Evolutionary conservation across 2,888 invertebrate species (phyloP), one percentile per base, ranked within the genome.

Genomic region (Meloe dianella): DNA sequence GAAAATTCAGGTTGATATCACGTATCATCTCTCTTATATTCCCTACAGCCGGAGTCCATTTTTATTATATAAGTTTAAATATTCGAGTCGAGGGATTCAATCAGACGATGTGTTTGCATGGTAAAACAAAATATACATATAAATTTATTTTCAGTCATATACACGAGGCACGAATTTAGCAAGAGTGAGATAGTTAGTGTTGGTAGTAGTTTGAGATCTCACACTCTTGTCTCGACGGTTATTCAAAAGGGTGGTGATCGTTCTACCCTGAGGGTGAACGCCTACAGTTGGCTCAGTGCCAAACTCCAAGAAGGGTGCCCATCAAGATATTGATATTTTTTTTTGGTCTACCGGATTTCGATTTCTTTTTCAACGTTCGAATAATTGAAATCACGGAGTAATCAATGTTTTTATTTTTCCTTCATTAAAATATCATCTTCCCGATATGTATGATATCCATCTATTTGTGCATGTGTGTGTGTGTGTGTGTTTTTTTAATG

Each of bases 211-310:
- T 51, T 51, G 47, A 51, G 47, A 20, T 8, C 47, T 51, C 47
- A 51, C 22, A 8, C 47, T 51, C 47, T 51, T 51, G 47, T 51
- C 47, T 51, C 47, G 47, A 22, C 47, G 47, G 47, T 51, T 51
- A 51, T 51, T 51, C 47, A 51, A 10, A 51, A 51, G 47, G 47
- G 47, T 22, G 47, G 47, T 22, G 47, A 51, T 51, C 47, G 47
- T 51, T 51, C 47, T 51, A 51, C 20, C 69, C 72, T 67, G 66
- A 69, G 69, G 71, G 72, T 69, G 71, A 73, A 68, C 70, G 65
- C 72, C 62, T 57, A 69, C 70, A 69, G 72, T 77, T 78, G 78
- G 78, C 78, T 65, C 58, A 22, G 67, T 69, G 76, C 77, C 78
- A 78, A 73, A 51, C 47, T 74, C 72, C 71, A 72, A 67, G 69